These are phyloP conservation scores for Sigmodon hispidus DNA, from an alignment of 2,113 vertebrate species.

Conservation along the genomic window DNA sequence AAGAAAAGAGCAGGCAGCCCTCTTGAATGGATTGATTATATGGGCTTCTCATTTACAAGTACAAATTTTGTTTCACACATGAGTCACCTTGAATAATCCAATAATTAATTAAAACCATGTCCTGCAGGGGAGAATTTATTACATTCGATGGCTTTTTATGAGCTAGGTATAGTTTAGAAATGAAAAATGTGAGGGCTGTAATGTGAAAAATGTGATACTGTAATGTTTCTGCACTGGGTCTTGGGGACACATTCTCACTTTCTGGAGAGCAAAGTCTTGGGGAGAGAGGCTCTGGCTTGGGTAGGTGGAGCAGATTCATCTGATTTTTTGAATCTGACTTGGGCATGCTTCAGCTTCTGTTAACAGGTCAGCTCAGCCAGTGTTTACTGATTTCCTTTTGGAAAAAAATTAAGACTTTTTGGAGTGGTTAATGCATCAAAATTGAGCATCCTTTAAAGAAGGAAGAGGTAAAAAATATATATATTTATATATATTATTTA, in stretches of 20 bases:
- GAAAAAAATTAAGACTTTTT: neutral
- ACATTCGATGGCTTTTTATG: conserved; percentile 29
- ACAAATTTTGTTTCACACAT: conserved; percentile 64
- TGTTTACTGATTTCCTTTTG: conserved; percentile 3
- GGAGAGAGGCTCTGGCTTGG: neutral
- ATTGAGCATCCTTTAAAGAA: neutral
- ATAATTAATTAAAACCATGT: conserved; percentile 75
- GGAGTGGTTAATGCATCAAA: neutral
- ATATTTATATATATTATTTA: no score
- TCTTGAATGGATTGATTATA: conserved; percentile 19
- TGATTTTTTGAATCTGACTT: neutral
- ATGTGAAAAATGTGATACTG: no score
- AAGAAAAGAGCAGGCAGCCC: neutral
- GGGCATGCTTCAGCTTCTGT: neutral
- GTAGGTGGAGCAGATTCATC: neutral
- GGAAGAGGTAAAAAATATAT: neutral
- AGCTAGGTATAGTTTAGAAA: conserved; percentile 63
- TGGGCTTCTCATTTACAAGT: conserved; percentile 48
- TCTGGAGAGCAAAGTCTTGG: neutral
- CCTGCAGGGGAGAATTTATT: conserved; percentile 62
- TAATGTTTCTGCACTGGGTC: neutral
- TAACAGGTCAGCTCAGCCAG: accelerated
- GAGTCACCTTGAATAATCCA: conserved; percentile 72
- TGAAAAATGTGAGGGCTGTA: conserved; percentile 19
- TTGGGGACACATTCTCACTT: accelerated